Conservation (phyloP, 2,113 vertebrate species). For the Monopterus albus region DNA sequence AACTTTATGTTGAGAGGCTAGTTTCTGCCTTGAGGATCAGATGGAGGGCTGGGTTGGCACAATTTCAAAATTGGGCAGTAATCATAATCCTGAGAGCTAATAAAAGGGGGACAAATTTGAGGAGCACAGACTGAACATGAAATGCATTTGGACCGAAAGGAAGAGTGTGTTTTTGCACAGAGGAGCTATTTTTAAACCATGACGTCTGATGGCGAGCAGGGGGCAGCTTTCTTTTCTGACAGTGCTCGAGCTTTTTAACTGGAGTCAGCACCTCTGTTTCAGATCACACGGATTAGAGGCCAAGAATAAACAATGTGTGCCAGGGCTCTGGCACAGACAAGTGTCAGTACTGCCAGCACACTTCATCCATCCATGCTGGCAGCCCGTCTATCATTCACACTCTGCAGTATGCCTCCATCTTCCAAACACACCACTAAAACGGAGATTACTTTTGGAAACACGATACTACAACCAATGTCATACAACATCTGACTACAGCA, state of each 20-base stretch:
- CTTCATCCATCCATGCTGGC: slow-evolving; percentile 71
- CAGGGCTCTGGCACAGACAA: slow-evolving; percentile 58
- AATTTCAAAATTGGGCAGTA: slow-evolving; percentile 49
- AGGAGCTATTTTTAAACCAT: slow-evolving; percentile 70
- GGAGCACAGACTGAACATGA: slow-evolving; percentile 47
- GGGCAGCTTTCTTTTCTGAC: slow-evolving; percentile 54
- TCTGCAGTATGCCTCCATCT: slow-evolving; percentile 36
- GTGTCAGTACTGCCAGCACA: slow-evolving; percentile 54
- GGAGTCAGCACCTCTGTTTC: slow-evolving; percentile 72
- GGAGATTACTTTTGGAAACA: slow-evolving; percentile 61
- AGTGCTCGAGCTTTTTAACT: slow-evolving; percentile 43
- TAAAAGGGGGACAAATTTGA: slow-evolving; percentile 56
- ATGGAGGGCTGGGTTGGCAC: slow-evolving; percentile 36
- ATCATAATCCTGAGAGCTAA: slow-evolving; percentile 59
- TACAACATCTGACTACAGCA: neutral
- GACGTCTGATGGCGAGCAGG: slow-evolving; percentile 56
- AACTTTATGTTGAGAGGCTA: slow-evolving; percentile 24
- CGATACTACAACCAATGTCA: slow-evolving; percentile 27
- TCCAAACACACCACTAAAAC: slow-evolving; percentile 49
- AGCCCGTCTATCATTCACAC: slow-evolving; percentile 62
- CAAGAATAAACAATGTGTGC: slow-evolving; percentile 66
- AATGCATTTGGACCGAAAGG: slow-evolving; percentile 33
- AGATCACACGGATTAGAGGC: slow-evolving; percentile 63
- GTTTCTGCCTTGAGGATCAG: slow-evolving; percentile 50
- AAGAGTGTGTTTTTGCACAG: slow-evolving; percentile 55